phyloP scores from a whole-genome alignment of 1,140 invertebrate species.

The Drosophila navojoa region DNA sequence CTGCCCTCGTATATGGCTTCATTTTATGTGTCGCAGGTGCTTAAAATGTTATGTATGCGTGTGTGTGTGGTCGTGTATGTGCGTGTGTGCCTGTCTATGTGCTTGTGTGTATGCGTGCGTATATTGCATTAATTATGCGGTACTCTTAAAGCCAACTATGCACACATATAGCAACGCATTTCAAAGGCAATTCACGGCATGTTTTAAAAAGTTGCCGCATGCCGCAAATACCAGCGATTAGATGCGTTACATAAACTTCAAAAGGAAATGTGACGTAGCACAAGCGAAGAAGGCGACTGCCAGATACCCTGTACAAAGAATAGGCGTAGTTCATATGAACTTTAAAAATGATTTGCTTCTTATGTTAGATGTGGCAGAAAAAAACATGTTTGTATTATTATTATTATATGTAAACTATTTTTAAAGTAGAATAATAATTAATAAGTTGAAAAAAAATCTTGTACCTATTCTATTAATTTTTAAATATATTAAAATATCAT shows the following conservation, averaged over 20 bases:
- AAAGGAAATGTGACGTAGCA: background rate
- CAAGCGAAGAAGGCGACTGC: background rate
- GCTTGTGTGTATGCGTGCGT: slow-evolving; percentile 34
- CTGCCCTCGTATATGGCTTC: slow-evolving; percentile 50
- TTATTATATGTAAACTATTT: too few species aligned
- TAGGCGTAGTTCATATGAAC: too few species aligned
- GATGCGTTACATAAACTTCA: slow-evolving; percentile 49
- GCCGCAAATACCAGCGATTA: slow-evolving; percentile 66
- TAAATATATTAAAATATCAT: too few species aligned
- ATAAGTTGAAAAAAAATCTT: too few species aligned
- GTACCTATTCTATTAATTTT: too few species aligned
- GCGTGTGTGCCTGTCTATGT: slow-evolving; percentile 32
- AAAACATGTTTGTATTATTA: too few species aligned
- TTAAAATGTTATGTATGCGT: slow-evolving; percentile 42
- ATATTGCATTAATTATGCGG: slow-evolving; percentile 54
- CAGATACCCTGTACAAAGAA: slow-evolving; percentile 4
- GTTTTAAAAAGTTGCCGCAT: slow-evolving; percentile 39
- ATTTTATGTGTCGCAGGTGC: slow-evolving; percentile 65
- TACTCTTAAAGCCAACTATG: slow-evolving; percentile 59
- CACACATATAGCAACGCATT: slow-evolving; percentile 20
- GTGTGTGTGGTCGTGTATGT: slow-evolving; percentile 20
- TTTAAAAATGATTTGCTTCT: too few species aligned
- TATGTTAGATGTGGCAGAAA: too few species aligned
- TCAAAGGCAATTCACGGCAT: slow-evolving; percentile 23
- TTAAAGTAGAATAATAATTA: too few species aligned